phyloP scores from a whole-genome alignment of 30 jellyfish, hydroid and myxozoan species.

The Chironex yamaguchii region DNA sequence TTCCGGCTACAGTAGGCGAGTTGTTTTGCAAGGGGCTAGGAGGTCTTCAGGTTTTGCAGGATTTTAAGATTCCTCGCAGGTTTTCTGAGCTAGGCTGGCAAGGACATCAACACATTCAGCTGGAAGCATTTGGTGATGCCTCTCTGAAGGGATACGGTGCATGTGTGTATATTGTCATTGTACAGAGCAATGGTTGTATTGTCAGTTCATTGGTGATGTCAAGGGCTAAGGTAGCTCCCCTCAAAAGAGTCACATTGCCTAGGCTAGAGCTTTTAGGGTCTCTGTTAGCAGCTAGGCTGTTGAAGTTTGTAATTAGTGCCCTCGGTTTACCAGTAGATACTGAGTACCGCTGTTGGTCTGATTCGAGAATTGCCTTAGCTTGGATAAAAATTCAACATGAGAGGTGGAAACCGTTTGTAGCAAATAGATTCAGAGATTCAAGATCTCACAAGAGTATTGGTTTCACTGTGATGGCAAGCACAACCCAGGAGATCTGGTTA shows the following conservation, averaged over 20 bases:
- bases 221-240: neutral
- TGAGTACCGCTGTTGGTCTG: neutral
- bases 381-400: neutral
- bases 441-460: neutral
- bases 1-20: neutral
- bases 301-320: neutral
- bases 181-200: neutral
- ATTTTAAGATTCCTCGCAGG: neutral
- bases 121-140: conserved; percentile 23
- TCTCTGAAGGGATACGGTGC: conserved; percentile 7
- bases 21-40: neutral
- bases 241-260: neutral
- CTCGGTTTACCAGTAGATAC: neutral
- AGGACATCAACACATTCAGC: neutral
- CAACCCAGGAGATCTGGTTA: neutral
- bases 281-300: neutral
- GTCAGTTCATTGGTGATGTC: neutral
- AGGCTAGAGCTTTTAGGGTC: neutral
- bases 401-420: neutral
- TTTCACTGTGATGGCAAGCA: neutral
- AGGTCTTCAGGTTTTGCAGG: neutral
- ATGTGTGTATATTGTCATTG: neutral
- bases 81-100: neutral
- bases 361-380: neutral
- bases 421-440: conserved; percentile 12